Evolutionary conservation across 2,113 vertebrate genomes (phyloP).

Genomic region (Rynchops niger): DNA sequence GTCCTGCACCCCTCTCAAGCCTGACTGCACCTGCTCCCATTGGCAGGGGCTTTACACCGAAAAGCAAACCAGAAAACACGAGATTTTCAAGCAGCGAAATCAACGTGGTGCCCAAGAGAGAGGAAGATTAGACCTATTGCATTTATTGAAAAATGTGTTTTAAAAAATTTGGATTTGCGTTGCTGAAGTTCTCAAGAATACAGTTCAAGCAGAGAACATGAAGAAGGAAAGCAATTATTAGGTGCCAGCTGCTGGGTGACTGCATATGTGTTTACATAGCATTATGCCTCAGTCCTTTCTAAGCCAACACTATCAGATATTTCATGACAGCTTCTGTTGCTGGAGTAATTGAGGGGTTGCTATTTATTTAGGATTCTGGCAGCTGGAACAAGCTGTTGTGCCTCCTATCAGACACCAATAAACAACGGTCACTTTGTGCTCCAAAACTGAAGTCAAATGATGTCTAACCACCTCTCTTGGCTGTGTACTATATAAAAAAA

Average conservation of each 20-base stretch:
- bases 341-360: background rate
- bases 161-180: background rate
- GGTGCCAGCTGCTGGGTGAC: background rate
- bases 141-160: background rate
- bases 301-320: background rate
- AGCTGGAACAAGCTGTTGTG: background rate
- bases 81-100: background rate
- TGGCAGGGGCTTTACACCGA: background rate
- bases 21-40: background rate
- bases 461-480: background rate
- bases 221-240: background rate
- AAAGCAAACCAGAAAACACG: background rate
- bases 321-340: background rate
- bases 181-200: background rate
- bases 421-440: background rate
- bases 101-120: background rate
- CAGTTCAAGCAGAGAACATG: background rate
- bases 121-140: background rate
- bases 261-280: background rate
- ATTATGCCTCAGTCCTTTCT: background rate
- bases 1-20: background rate
- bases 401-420: background rate
- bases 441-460: background rate
- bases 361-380: conserved; percentile 1
- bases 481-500: background rate